Base-by-base conservation (phyloP, 2,113 vertebrate species). In the Catharus fuscescens region DNA sequence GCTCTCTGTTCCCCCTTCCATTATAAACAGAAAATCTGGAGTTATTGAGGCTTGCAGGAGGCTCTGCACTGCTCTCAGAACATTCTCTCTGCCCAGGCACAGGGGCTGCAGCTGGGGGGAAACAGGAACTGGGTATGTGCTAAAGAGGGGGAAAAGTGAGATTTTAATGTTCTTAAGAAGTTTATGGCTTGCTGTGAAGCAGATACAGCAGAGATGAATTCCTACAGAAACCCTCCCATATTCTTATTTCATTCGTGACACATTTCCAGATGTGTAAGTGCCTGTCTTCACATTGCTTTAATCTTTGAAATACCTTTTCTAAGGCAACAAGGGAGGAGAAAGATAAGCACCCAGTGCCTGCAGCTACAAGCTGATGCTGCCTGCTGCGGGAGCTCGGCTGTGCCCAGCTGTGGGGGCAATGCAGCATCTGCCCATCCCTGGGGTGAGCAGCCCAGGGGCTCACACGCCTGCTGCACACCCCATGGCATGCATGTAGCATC, bases 371-470 rank as follows among this genome's bases (percentile, higher is more conserved):
- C 32, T 1, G 1, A 18, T 4, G 8, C 80, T 74, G 57, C 54
- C 59, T 12, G 3, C 28, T 18, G 25, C 50, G 78, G 24, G 36
- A 71, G 32, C 38, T 29, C 2, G 1, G 40, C 50, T 56, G 23
- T 54, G 59, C 53, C 38, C 1, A 2, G 44, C 9, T 45, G 17
- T 8, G 5, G 4, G 36, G 21, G 18, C 0, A 1, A 28, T 20
- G 47, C 47, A 71, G 38, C 17, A 6, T 2, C 79, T 62, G 34
- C 71, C 47, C 8, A 0, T 70, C 28, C 6, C 0, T 0, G 2
- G 66, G n/a, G 19, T 5, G 19, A 42, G 36, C 81, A 65, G 45
- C 25, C 0, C 0, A 50, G 50, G 32, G 60, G 4, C 56, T 86
- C 26, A 4, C 56, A 23, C 2, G 0, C 24, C 45, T 18, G 2